Evolutionary conservation across 1,140 invertebrate species (phyloP).

Genomic region (Neuroterus valhalla): DNA sequence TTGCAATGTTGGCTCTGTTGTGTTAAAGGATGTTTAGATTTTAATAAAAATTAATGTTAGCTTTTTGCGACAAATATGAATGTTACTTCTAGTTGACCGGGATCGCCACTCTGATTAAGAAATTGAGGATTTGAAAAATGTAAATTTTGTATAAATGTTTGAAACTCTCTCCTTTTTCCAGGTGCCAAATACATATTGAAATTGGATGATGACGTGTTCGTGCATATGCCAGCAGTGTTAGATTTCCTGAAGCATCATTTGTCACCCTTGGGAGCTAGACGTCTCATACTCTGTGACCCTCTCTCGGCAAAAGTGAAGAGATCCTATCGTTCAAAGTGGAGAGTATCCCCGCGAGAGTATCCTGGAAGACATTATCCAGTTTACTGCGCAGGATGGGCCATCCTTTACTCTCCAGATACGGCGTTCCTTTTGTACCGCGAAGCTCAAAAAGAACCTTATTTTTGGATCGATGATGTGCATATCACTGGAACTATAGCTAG

Average conservation of each 20-base stretch:
- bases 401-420: slow-evolving; percentile 84
- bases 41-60: too few species aligned
- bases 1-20: too few species aligned
- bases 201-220: slow-evolving; percentile 87
- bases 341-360: slow-evolving; percentile 83
- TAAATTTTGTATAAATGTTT: slow-evolving; percentile 28
- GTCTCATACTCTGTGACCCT: slow-evolving; percentile 79
- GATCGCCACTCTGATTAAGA: too few species aligned
- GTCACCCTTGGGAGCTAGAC: slow-evolving; percentile 76
- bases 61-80: too few species aligned
- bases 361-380: slow-evolving; percentile 79
- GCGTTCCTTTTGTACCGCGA: slow-evolving; percentile 79
- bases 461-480: slow-evolving; percentile 92
- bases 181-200: slow-evolving; percentile 85
- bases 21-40: too few species aligned
- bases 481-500: slow-evolving; percentile 84
- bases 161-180: slow-evolving; percentile 59
- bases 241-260: slow-evolving; percentile 78
- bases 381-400: slow-evolving; percentile 85
- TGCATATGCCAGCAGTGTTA: slow-evolving; percentile 81
- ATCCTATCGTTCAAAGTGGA: slow-evolving; percentile 85
- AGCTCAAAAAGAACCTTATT: slow-evolving; percentile 80
- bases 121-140: background rate
- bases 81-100: too few species aligned
- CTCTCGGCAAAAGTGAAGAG: slow-evolving; percentile 76